Conservation (phyloP, 2,113 vertebrate species). For the Lathamus discolor region DNA sequence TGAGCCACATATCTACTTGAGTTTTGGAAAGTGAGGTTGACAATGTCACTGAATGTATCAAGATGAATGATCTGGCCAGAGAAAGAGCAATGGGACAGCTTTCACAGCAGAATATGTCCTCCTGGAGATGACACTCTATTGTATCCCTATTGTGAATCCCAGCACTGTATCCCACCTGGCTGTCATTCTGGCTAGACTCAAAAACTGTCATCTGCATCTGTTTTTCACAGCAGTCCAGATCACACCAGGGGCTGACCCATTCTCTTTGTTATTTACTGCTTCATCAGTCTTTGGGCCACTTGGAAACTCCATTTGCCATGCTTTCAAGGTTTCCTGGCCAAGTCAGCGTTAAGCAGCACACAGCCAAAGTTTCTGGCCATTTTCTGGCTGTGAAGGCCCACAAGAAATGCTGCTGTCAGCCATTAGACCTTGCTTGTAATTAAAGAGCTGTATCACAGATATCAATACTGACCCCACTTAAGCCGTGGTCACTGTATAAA, state of each 20-base stretch:
- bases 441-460: neutral
- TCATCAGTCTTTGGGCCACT: neutral
- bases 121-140: neutral
- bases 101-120: neutral
- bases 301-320: neutral
- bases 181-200: neutral
- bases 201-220: neutral
- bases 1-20: neutral
- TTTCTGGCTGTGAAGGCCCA: neutral
- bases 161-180: neutral
- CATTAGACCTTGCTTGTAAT: rapidly evolving
- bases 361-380: neutral
- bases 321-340: neutral
- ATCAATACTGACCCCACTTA: neutral
- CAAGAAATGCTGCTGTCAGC: neutral
- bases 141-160: neutral
- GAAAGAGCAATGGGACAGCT: neutral
- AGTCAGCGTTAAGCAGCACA: neutral
- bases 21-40: neutral
- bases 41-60: neutral
- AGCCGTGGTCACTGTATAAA: neutral
- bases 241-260: neutral
- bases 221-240: neutral
- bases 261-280: neutral
- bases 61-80: neutral